Conservation (phyloP, 64 coral and sea anemone species). For the Trachythela sp. region DNA sequence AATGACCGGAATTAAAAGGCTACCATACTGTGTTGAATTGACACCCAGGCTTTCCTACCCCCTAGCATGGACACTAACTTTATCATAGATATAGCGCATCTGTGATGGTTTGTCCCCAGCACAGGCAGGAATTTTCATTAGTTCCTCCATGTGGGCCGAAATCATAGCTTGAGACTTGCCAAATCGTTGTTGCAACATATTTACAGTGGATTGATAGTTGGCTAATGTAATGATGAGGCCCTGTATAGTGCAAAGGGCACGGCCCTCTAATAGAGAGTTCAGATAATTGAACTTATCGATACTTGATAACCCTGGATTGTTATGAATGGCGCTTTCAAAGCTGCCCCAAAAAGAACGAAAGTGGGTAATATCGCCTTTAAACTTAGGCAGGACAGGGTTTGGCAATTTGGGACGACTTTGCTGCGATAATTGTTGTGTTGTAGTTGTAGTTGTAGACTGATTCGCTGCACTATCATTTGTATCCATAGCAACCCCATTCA, state of each 20-base stretch:
- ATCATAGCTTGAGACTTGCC: background rate
- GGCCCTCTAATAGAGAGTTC: background rate
- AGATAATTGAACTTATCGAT: slow-evolving; percentile 38
- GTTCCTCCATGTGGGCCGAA: background rate
- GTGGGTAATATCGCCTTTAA: slow-evolving; percentile 15
- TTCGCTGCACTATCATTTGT: too few relatives aligned
- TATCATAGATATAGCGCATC: background rate
- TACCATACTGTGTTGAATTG: too few relatives aligned
- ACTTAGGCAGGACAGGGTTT: slow-evolving; percentile 20
- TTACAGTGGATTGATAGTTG: too few relatives aligned
- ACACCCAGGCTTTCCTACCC: background rate
- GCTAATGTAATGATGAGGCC: too few relatives aligned
- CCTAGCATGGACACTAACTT: background rate
- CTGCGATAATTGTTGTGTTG: too few relatives aligned
- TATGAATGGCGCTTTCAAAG: slow-evolving; percentile 30
- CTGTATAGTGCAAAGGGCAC: too few relatives aligned
- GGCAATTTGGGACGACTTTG: slow-evolving; percentile 17
- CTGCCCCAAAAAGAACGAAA: slow-evolving; percentile 33
- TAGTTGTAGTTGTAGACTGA: too few relatives aligned
- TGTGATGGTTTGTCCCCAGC: background rate
- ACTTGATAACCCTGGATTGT: background rate
- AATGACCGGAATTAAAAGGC: background rate
- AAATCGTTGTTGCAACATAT: too few relatives aligned
- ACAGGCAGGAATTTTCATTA: background rate
- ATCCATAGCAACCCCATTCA: too few relatives aligned